Evolutionary conservation across 2,888 invertebrate genomes (phyloP).

Genomic region (Julus scandinavius): DNA sequence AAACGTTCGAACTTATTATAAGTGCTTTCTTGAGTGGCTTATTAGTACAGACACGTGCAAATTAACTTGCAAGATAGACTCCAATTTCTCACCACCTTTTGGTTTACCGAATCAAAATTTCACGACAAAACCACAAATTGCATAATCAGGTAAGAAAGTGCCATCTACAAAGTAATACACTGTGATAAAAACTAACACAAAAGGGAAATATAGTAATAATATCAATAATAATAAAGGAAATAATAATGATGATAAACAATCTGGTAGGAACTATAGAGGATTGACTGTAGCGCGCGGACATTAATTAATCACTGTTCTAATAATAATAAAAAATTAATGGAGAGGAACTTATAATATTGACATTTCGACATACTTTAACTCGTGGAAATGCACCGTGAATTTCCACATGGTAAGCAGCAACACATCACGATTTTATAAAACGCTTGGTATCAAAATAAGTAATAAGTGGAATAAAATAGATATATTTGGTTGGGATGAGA

Average conservation of each 20-base stretch:
- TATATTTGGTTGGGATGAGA: constrained; percentile 33
- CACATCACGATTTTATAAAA: constrained; percentile 24
- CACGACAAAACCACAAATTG: neutral
- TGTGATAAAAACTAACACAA: neutral
- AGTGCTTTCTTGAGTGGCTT: too few species aligned
- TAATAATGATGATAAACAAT: neutral
- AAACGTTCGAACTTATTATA: too few species aligned
- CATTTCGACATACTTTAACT: neutral
- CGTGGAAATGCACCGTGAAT: neutral
- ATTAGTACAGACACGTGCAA: neutral
- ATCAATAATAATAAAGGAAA: constrained; percentile 20
- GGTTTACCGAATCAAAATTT: neutral
- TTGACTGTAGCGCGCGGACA: constrained; percentile 9
- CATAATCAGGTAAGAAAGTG: constrained; percentile 35
- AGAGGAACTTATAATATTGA: constrained; percentile 30
- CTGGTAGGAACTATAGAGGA: constrained; percentile 27
- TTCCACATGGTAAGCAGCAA: neutral
- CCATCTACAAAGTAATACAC: constrained; percentile 4
- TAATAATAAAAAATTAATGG: constrained; percentile 11
- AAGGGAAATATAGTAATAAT: neutral
- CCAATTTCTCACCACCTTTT: neutral
- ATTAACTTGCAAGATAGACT: neutral
- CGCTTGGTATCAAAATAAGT: constrained; percentile 21
- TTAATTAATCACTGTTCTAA: neutral
- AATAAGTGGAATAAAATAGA: constrained; percentile 23